Evolutionary conservation across 2,797 vertebrate genomes (phyloP).

Genomic region (Bradypodion pumilum): DNA sequence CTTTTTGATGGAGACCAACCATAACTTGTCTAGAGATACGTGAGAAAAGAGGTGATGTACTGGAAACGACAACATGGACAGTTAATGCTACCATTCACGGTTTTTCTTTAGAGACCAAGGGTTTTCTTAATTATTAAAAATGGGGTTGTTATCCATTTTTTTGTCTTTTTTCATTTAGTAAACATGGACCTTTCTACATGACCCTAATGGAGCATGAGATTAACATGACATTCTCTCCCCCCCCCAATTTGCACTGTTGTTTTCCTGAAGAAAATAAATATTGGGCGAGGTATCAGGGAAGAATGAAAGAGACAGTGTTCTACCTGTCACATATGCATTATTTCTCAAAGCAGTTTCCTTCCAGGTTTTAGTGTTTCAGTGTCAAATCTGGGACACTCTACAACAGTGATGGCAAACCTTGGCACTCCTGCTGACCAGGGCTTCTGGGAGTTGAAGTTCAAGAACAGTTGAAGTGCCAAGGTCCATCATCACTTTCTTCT

Average conservation of each 20-base stretch:
- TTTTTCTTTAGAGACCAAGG: background rate
- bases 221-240: slow-evolving; percentile 36
- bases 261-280: slow-evolving; percentile 18
- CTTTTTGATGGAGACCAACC: background rate
- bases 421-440: too few species aligned
- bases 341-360: background rate
- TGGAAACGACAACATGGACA: background rate
- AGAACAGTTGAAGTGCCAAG: too few species aligned
- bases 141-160: background rate
- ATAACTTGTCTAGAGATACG: background rate
- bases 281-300: background rate
- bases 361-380: background rate
- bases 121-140: background rate
- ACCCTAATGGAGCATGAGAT: slow-evolving; percentile 34
- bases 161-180: slow-evolving; percentile 23
- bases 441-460: too few species aligned
- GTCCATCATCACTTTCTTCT: too few species aligned
- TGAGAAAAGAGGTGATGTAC: background rate
- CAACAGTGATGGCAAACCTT: too few species aligned
- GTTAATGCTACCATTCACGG: slow-evolving; percentile 6
- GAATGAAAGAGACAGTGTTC: background rate
- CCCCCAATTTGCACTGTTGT: background rate
- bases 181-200: slow-evolving; percentile 18
- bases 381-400: background rate
- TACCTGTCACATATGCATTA: background rate